These are phyloP conservation scores for Loxodonta africana DNA, from an alignment of 2,113 vertebrate species.

Conservation along the genomic window DNA sequence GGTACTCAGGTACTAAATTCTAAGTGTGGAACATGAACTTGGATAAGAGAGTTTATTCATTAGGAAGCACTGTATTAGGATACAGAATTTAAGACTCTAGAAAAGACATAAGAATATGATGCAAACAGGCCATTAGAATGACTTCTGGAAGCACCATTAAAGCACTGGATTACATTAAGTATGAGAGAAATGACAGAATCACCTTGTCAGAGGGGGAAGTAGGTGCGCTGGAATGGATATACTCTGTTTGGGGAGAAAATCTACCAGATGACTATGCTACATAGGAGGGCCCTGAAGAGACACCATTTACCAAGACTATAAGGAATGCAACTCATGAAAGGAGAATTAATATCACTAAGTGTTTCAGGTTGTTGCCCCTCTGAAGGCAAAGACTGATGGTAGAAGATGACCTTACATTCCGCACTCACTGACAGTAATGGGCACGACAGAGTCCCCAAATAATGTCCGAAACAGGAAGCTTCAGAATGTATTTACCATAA, in stretches of 20 bases:
- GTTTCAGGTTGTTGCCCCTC: no score
- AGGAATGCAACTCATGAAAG: not conserved
- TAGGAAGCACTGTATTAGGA: not conserved
- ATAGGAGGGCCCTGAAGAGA: not conserved
- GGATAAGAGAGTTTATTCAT: not conserved
- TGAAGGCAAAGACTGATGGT: not conserved
- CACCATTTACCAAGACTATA: not conserved
- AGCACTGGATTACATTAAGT: not conserved
- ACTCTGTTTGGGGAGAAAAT: not conserved
- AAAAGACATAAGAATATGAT: not conserved
- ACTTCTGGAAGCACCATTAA: not conserved
- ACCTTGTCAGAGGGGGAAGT: not conserved
- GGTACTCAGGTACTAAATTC: not conserved
- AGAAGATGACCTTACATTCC: not conserved
- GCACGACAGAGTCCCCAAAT: not conserved
- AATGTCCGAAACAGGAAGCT: not conserved
- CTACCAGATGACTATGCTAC: not conserved
- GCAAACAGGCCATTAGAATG: not conserved
- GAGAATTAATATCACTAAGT: not conserved
- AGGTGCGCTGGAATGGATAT: not conserved
- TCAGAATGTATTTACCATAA: not conserved
- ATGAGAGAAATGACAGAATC: not conserved
- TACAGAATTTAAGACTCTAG: not conserved
- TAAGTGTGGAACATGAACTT: not conserved
- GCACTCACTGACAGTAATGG: not conserved